These are phyloP conservation scores for Halcyon chelicuti DNA, from an alignment of 2,797 vertebrate genomes.

Conservation along the genomic window DNA sequence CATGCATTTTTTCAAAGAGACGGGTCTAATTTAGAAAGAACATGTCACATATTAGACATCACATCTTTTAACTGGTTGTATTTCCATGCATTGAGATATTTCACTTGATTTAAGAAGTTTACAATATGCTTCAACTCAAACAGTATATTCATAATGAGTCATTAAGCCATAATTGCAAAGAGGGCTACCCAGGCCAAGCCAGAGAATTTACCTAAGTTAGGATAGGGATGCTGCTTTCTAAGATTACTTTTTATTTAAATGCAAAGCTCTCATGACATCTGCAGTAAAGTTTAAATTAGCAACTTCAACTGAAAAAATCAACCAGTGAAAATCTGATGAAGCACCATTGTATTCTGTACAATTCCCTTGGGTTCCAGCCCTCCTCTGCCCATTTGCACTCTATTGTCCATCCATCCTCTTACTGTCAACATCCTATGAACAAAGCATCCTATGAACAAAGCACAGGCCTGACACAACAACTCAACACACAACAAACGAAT, in stretches of 20 bases:
- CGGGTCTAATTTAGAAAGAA: not conserved
- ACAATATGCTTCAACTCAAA: not conserved
- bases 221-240: not conserved
- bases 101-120: not conserved
- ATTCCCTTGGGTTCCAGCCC: not conserved
- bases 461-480: not conserved
- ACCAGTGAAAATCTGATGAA: not conserved
- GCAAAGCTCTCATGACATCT: not conserved
- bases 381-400: not conserved
- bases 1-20: not conserved
- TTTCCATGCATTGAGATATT: not conserved
- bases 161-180: not conserved
- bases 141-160: not conserved
- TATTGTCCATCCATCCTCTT: not conserved
- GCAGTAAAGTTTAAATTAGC: not conserved
- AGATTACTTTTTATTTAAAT: not conserved
- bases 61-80: not conserved
- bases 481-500: not conserved
- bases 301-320: not conserved
- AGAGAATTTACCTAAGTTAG: not conserved
- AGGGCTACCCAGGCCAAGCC: not conserved
- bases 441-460: not conserved
- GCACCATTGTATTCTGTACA: not conserved
- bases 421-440: not conserved
- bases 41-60: not conserved